Evolutionary conservation across 1,140 invertebrate genomes (phyloP).

Genomic region (Adelges cooleyi): DNA sequence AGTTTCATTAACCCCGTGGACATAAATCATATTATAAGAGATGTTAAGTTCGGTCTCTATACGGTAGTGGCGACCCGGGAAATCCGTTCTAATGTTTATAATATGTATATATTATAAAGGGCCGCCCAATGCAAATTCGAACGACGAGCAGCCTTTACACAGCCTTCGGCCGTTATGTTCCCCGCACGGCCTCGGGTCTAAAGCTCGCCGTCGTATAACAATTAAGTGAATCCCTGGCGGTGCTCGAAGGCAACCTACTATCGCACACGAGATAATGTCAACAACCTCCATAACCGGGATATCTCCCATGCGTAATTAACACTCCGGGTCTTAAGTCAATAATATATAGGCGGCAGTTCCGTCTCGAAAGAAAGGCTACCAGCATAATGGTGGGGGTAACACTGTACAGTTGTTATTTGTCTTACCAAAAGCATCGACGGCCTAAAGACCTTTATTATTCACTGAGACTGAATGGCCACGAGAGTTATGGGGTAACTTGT

Average conservation of each 20-base stretch:
- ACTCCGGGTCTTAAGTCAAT: constrained; percentile 6
- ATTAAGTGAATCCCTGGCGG: constrained; percentile 21
- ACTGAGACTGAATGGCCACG: too few species aligned
- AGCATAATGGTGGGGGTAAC: too few species aligned
- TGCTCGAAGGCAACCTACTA: neutral
- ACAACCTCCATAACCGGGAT: constrained; percentile 16
- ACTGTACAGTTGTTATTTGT: too few species aligned
- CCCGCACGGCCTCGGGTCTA: neutral
- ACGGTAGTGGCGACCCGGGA: neutral
- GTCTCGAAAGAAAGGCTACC: too few species aligned
- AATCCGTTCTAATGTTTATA: constrained; percentile 26
- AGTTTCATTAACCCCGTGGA: constrained; percentile 5
- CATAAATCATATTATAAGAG: constrained; percentile 3
- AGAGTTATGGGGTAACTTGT: too few species aligned
- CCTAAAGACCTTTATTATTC: too few species aligned
- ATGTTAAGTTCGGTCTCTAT: neutral
- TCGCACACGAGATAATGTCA: neutral
- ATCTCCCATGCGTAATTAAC: constrained; percentile 15
- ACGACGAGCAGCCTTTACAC: neutral
- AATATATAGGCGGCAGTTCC: neutral
- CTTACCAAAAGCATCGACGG: too few species aligned
- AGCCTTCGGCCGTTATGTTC: neutral
- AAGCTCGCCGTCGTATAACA: constrained; percentile 17
- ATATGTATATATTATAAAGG: constrained; percentile 10
- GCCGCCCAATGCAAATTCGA: constrained; percentile 23